Evolutionary conservation across 2,888 invertebrate genomes (phyloP), one percentile per base, ranked within the genome.

Genomic region (Neocrepidodera transversa): DNA sequence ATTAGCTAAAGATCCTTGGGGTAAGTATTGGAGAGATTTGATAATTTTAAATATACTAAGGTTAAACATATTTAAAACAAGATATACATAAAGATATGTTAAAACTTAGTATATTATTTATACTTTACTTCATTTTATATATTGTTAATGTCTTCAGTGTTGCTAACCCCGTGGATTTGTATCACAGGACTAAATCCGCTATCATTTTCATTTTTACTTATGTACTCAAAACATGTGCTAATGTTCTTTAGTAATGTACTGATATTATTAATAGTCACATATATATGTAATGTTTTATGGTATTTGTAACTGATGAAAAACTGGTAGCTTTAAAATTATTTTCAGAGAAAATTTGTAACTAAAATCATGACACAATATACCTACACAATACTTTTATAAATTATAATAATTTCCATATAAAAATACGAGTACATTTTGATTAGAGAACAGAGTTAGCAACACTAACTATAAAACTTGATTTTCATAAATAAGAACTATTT

Each of bases 1-100:
- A 43, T 82, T 96, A 63, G 97, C 97, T 47, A 97, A 97, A 81
- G 96, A 97, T 85, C 97, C 97, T 66, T 97, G 95, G 94, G 95
- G 92, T 92, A 80, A 79, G 68, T 64, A 49, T 42, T 54, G 18
- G 35, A 38, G 13, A 50, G 23, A 8, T 38, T 20, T 5, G 1
- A 11, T 38, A 38, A 17, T 16, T 5, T 17, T 17, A 17, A 7
- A 38, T 38, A 20, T 23, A 38, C 38, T 14, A 0, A 2, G 26
- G 26, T 26, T 26, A 45, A 45, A 23, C 6, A 16, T 26, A 2
- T 28, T 13, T 23, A 8, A 45, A 40, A 17, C 16, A 7, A 3
- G 23, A 23, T 23, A 5, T 5, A 6, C 6, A 5, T 23, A 23
- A 23, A 23, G 6, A 23, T 23, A 23, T 23, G 23, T 3, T 23